Evolutionary conservation across 2,888 invertebrate genomes (phyloP), one percentile per base, ranked within the genome.

Genomic region (Linnaemya tessellans): DNA sequence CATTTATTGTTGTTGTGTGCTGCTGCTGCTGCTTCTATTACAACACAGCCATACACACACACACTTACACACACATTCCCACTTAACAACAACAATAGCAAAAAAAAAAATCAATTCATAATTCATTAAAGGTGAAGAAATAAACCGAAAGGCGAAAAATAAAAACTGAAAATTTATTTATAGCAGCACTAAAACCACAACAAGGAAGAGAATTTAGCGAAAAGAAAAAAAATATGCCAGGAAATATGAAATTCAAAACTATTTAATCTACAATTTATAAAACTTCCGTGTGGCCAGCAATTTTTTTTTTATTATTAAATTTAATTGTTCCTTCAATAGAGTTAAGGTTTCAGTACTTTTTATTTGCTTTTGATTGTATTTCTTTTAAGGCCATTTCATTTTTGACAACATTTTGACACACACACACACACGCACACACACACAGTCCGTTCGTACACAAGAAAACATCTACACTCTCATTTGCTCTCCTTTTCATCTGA

Each of bases 81-180:
- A 20, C 20, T 60, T 54, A 56, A 41, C 75, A 68, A 60, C 73
- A 68, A 20, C 60, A 65, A 25, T n/a, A n/a, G n/a, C 54, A 54
- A 67, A 67, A 75, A 54, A 60, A 67, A 75, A 84, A 84, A 84
- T 84, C 80, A 84, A 77, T 77, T 80, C 84, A 80, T 73, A 80
- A 84, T 74, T 84, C 38, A 70, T 65, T 71, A 71, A 71, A 77
- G 77, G 75, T 77, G 71, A 70, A 80, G 18, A 75, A 78, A 38
- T 70, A 30, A 77, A 77, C 56, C 15, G 51, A 65, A 64, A 77
- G 41, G 25, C 49, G 11, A 77, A 65, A 71, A 20, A 38, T 49
- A 58, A 64, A 64, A 77, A 75, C n/a, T 38, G 54, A 35, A 70
- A 62, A 75, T 64, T 0, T 60, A 81, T 65, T 60, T 68, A 41